phyloP scores from a whole-genome alignment of 2,113 vertebrate genomes.

The Climacteris rufus region DNA sequence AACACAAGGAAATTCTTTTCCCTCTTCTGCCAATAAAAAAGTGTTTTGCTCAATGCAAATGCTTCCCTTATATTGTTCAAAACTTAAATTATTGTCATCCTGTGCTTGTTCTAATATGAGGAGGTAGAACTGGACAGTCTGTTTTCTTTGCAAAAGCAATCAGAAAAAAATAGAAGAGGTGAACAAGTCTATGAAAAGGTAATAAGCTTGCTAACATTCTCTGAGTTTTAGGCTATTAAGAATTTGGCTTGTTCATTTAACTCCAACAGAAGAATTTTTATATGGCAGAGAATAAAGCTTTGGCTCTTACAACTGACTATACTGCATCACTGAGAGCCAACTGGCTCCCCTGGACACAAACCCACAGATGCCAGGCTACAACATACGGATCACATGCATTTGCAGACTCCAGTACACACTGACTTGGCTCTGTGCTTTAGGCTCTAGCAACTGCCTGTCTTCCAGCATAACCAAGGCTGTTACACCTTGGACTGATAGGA shows the following conservation, averaged over 20 bases:
- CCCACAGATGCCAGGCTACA: neutral
- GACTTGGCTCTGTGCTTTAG: neutral
- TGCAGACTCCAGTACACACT: neutral
- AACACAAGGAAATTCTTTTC: neutral
- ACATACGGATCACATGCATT: neutral
- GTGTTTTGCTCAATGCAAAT: neutral
- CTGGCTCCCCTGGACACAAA: neutral
- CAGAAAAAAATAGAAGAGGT: neutral
- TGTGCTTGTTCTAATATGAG: neutral
- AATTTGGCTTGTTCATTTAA: neutral
- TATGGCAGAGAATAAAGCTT: neutral
- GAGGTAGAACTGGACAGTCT: neutral
- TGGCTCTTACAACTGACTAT: neutral
- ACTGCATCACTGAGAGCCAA: neutral
- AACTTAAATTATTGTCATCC: neutral
- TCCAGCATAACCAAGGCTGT: neutral
- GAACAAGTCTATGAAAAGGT: neutral
- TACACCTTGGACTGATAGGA: neutral
- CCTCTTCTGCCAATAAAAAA: neutral
- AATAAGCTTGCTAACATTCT: neutral
- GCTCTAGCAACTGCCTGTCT: neutral
- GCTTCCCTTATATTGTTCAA: neutral
- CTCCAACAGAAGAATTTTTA: neutral
- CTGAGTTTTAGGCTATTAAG: neutral
- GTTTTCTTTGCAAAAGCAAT: neutral